These are phyloP conservation scores for Perca flavescens DNA, from an alignment of 2,113 vertebrate genomes.

Conservation along the genomic window DNA sequence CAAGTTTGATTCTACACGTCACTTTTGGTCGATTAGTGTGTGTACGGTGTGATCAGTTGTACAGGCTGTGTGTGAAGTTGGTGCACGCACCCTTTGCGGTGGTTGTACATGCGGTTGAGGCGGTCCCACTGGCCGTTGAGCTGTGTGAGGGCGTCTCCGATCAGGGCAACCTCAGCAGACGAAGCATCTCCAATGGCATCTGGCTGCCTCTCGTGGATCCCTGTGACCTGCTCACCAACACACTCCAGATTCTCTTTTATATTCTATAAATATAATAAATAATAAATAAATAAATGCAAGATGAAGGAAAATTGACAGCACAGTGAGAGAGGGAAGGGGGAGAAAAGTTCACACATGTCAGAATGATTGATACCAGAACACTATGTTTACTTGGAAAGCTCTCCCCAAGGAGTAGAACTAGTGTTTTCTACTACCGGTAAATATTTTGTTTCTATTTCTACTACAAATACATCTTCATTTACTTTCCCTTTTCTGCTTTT, in stretches of 20 bases:
- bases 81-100: conserved; percentile 89
- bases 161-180: conserved; percentile 88
- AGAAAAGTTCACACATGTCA: background rate
- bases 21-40: rapidly evolving
- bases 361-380: background rate
- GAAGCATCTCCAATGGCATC: conserved; percentile 90
- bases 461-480: background rate
- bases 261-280: conserved; percentile 79
- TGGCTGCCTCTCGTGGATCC: conserved; percentile 91
- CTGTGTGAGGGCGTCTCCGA: conserved; percentile 89
- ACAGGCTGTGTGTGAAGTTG: background rate
- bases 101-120: conserved; percentile 91
- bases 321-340: background rate
- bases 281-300: background rate
- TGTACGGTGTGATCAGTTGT: background rate
- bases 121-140: conserved; percentile 94
- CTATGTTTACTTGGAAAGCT: background rate
- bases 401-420: background rate
- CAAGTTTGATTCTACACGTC: background rate
- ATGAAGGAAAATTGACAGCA: background rate
- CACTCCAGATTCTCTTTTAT: conserved; percentile 91
- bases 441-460: background rate
- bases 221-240: conserved; percentile 89
- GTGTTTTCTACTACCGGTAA: too few relatives aligned
- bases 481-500: background rate